Base-by-base conservation (phyloP, 1,140 invertebrate species). In the Riptortus pedestris region DNA sequence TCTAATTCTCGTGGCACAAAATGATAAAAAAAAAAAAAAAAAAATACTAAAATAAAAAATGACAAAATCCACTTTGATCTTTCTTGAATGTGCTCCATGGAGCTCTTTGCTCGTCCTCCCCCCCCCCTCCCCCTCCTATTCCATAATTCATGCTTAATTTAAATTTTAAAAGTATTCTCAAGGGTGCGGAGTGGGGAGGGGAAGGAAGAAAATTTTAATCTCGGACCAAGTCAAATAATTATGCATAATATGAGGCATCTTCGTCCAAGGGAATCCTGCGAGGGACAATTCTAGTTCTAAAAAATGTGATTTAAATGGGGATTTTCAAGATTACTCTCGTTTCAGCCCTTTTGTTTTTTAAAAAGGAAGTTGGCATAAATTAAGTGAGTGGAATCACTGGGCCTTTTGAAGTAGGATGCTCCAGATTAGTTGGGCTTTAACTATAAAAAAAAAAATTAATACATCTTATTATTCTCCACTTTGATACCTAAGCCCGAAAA, bases 61-160 rank as follows among this genome's bases (percentile, higher is more conserved):
- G 31, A 5, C 5, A 38, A 38, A 38, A 38, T 38, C 51, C 12
- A 55, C 51, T 55, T 55, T 55, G 51, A 55, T 55, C 51, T 55
- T 26, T 38, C 31, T 38, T 38, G 31, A 38, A 38, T 38, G 14
- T n/a, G 14, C 31, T 1, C 51, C 51, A 22, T 18, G 22, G 45
- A 18, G 3, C 45, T 47, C 45, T 47, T 22, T 47, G 45, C 45
- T 47, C 45, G n/a, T n/a, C 31, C 31, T 14, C 14, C 31, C 31
- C 14, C 31, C 5, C 14, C 31, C 31, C 31, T 38, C 14, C 14
- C 14, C 14, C 31, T 38, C 31, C 31, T 38, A 38, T 55, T 55
- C 51, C 51, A 55, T 55, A 55, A 55, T 55, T 55, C 51, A 55
- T 55, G 51, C 51, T 55, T 55, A 27, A 55, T 55, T 55, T 55